Base-by-base conservation (phyloP, 2,797 vertebrate genomes). In the Eulemur rubriventer region DNA sequence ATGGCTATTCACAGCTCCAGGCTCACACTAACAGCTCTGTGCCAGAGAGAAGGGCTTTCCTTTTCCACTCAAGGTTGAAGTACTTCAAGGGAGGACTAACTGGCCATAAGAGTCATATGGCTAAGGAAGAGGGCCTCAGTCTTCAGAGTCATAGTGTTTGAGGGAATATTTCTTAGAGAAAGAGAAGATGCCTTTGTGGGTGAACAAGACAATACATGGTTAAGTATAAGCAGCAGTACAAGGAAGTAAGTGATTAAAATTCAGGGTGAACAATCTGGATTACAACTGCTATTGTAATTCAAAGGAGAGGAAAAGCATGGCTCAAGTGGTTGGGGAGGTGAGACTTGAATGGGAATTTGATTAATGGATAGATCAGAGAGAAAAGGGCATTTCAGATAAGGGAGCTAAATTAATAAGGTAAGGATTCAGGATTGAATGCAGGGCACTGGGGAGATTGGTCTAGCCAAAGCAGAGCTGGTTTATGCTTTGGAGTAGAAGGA, bases 311-410 rank as follows among this genome's bases (percentile, higher is more conserved):
- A 75, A 35, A n/a, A 72, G 33, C 28, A 26, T 24, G 17, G 17
- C 18, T 78, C 76, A 82, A 87, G 24, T 78, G 43, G 20, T 43
- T 91, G 67, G 57, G 33, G 41, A 92, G 38, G 89, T 94, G 14
- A 50, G 69, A 83, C 24, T 87, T 73, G 85, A 91, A 48, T 20
- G 35, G 20, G 43, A 41, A 35, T 52, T 92, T 91, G 76, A 88
- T 85, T 80, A 79, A 65, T 83, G 65, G n/a, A 59, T 28, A 55
- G 26, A 61, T 26, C 80, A 69, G 57, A 93, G 41, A 88, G 72
- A 76, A 89, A 89, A 87, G n/a, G 83, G 24, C 48, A 18, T 43
- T 91, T 83, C 82, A 75, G 26, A 75, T 86, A 82, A 93, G n/a
- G 14, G 41, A 91, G 38, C 41, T 87, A 75, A 95, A n/a, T 18